Evolutionary conservation across 2,888 invertebrate genomes (phyloP), one percentile per base, ranked within the genome.

Genomic region (Byasa hedistus): DNA sequence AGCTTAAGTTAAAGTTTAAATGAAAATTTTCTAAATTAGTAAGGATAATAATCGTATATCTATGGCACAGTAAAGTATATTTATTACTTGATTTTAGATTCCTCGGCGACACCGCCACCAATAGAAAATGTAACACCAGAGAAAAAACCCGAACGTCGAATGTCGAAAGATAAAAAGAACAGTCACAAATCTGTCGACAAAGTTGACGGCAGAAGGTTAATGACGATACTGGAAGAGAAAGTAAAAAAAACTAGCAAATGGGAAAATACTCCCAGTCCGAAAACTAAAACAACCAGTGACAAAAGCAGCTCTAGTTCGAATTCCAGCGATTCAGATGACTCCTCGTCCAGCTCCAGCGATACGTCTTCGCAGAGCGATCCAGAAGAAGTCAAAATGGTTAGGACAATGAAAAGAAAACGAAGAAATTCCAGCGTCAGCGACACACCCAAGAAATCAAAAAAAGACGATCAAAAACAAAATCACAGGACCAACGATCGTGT

Each of bases 321-420:
- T 76, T 84, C 89, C 71, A 92, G 85, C 69, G 85, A 89, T 69
- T 88, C 89, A 0, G 82, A 79, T 48, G 85, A 87, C 65, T 87
- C 88, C 15, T 78, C 83, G 0, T 81, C 83, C 1, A 83, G 79
- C 68, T 76, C 81, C 21, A 83, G 79, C 65, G 79, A 75, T 66
- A 80, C 83, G 1, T 83, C 87, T 8, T 82, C 85, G 12, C 82
- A 79, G 4, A 82, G 80, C 56, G 86, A 85, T 56, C 70, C 72
- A n/a, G n/a, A n/a, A 12, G 84, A 83, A 64, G 68, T 73, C 15
- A 81, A 81, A 73, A 69, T 75, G 4, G 82, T 83, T 23, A 73
- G 62, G 61, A 63, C 82, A 0, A 90, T 86, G 68, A 91, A 88
- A 78, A 85, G 85, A 52, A 91, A 88, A 77, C 86, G 86, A 22